A percentile compares a stretch with the other conserved stretches of the same genome.
Evolutionary conservation across 2,797 vertebrate species (phyloP).

Genomic region (Cossypha caffra): DNA sequence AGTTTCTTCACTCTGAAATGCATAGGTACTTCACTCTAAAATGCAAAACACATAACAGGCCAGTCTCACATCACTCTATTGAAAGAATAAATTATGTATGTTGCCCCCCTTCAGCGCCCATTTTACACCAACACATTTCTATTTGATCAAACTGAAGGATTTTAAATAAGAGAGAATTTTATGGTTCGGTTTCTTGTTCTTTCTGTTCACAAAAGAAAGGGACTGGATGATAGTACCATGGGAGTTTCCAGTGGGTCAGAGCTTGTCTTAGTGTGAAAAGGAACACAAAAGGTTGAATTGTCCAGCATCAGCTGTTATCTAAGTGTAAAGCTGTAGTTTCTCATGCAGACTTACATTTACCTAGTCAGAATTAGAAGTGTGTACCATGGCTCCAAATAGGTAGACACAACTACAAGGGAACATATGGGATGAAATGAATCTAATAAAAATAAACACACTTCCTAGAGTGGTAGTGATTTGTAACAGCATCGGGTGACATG

Average conservation of each 20-base stretch:
- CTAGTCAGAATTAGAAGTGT: not conserved
- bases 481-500: not conserved
- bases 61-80: not conserved
- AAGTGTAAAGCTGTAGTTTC: not conserved
- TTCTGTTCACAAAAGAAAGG: not conserved
- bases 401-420: not conserved
- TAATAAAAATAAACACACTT: constrained; percentile 9
- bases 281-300: too few relatives aligned
- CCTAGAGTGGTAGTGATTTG: not conserved
- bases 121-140: not conserved
- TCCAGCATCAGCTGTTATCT: too few relatives aligned
- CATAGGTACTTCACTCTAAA: not conserved
- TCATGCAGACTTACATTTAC: not conserved
- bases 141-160: not conserved
- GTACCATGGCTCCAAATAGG: not conserved
- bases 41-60: not conserved
- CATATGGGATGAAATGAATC: not conserved
- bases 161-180: not conserved
- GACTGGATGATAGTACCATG: not conserved
- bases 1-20: not conserved
- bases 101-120: not conserved
- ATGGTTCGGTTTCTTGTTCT: not conserved
- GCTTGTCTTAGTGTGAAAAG: not conserved
- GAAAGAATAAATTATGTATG: not conserved
- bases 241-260: not conserved